These are phyloP conservation scores for Morone chrysops DNA, from an alignment of 2,113 vertebrate genomes.

Conservation along the genomic window DNA sequence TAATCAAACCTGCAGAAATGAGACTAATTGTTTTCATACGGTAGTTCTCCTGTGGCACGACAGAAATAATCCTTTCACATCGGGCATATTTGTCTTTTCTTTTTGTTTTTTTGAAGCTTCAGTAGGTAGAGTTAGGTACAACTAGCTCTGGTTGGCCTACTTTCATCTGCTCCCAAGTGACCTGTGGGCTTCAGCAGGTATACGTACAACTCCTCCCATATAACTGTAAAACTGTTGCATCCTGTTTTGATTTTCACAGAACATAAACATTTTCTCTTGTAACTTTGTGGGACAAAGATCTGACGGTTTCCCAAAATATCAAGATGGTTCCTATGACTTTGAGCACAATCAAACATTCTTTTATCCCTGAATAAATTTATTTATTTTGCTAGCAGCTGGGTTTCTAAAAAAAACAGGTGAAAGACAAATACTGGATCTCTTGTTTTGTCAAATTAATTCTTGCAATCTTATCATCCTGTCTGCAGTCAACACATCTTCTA, in stretches of 20 bases:
- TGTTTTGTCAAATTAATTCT: not conserved
- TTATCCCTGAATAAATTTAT: not conserved
- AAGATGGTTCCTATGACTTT: not conserved
- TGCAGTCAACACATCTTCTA: not conserved
- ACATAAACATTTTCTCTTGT: not conserved
- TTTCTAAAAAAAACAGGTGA: not conserved
- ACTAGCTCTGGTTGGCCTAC: conserved; percentile 60
- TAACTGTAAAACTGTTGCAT: conserved; percentile 46
- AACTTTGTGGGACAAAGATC: not conserved
- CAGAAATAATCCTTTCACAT: conserved; percentile 69
- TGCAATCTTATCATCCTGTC: not conserved
- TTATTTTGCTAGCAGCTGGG: not conserved
- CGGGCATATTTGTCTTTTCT: not conserved
- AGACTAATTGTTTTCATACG: conserved; percentile 80
- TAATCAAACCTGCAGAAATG: conserved; percentile 80
- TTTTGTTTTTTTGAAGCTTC: conserved; percentile 9
- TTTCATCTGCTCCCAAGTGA: conserved; percentile 64
- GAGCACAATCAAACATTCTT: not conserved
- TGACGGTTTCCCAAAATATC: conserved; percentile 31
- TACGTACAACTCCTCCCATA: not conserved
- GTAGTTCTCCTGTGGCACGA: conserved; percentile 61
- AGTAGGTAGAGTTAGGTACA: conserved; percentile 31
- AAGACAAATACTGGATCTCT: not conserved
- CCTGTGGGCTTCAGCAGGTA: conserved; percentile 48
- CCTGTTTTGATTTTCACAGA: conserved; percentile 44